Conservation (phyloP, 2,797 vertebrate species). For the Danio choprae region DNA sequence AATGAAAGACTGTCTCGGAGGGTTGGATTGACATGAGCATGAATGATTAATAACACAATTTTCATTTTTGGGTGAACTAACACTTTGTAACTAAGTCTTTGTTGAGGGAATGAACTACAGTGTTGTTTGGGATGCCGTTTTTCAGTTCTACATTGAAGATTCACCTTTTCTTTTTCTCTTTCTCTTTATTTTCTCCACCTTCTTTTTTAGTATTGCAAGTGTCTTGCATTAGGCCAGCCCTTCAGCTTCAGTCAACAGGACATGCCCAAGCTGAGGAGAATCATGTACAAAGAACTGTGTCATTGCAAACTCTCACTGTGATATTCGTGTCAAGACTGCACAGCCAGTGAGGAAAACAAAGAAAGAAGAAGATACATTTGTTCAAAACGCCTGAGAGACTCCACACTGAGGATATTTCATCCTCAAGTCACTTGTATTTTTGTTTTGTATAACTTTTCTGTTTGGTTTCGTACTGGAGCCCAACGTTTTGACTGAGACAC, state of each 20-base stretch:
- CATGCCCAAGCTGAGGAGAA: conserved; percentile 92
- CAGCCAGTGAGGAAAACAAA: conserved; percentile 37
- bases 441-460: conserved; percentile 63
- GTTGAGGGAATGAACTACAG: no score
- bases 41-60: no score
- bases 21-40: no score
- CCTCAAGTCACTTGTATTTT: conserved; percentile 47
- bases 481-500: conserved; percentile 62
- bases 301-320: conserved; percentile 92
- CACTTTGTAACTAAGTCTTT: no score
- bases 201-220: conserved; percentile 89
- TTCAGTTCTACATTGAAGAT: background rate
- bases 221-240: conserved; percentile 87
- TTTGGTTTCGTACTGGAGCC: conserved; percentile 70
- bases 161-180: background rate
- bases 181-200: conserved; percentile 25
- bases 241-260: conserved; percentile 93
- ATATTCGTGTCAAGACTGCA: conserved; percentile 60
- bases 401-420: conserved; percentile 53
- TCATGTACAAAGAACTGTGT: conserved; percentile 98
- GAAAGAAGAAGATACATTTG: conserved; percentile 39
- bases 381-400: conserved; percentile 56
- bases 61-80: no score
- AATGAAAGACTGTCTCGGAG: no score
- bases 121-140: background rate